phyloP scores from a whole-genome alignment of 1,140 invertebrate species.

The Brachionus sp. region DNA sequence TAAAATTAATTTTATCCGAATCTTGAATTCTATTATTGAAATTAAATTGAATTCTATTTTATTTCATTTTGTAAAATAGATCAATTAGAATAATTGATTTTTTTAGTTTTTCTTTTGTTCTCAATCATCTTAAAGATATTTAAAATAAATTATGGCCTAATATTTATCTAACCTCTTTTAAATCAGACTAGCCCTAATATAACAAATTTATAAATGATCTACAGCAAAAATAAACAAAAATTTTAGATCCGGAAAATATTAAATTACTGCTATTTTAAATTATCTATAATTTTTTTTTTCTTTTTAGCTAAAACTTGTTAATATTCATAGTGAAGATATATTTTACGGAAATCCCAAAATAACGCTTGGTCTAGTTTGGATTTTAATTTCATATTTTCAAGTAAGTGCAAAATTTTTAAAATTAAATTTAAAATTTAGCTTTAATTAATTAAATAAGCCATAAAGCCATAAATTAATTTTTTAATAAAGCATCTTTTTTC shows the following conservation, averaged over 20 bases:
- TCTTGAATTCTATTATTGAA: not conserved
- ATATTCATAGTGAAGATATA: constrained; percentile 97
- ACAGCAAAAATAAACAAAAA: not conserved
- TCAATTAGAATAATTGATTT: not conserved
- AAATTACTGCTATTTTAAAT: not conserved
- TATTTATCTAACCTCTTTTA: not conserved
- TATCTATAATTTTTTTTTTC: constrained; percentile 9
- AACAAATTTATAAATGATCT: constrained; percentile 4
- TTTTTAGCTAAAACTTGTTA: constrained; percentile 65
- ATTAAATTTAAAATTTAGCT: not conserved
- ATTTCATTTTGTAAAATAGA: not conserved
- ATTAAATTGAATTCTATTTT: not conserved
- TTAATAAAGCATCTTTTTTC: not conserved
- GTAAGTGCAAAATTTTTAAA: not conserved
- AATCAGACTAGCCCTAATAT: not conserved
- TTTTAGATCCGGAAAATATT: constrained; percentile 30
- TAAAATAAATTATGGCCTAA: not conserved
- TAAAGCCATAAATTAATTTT: too few species aligned
- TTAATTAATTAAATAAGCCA: not conserved
- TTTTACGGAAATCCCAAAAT: constrained; percentile 98
- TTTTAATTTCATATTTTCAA: constrained; percentile 73
- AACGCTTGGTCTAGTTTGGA: constrained; percentile 96
- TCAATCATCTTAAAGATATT: not conserved
- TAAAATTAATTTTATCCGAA: not conserved
- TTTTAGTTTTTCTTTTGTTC: not conserved